These are phyloP conservation scores for Myiozetetes cayanensis DNA, from an alignment of 2,113 vertebrate genomes.

Conservation along the genomic window DNA sequence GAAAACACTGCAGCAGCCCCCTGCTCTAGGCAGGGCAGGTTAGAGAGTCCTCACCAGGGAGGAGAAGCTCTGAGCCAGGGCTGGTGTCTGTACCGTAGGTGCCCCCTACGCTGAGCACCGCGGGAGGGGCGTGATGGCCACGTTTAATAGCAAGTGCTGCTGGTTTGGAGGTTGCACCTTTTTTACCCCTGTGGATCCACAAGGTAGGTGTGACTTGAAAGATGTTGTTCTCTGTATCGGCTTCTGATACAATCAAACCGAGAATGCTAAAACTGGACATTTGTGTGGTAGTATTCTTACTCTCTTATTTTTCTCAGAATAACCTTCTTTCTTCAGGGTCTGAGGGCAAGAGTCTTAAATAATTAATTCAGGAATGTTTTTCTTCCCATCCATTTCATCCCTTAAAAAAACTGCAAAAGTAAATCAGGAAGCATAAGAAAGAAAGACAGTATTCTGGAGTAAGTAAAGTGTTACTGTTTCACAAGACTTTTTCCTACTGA, in stretches of 20 bases:
- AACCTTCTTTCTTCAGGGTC: background rate
- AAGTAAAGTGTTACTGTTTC: background rate
- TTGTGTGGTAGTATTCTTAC: background rate
- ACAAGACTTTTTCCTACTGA: background rate
- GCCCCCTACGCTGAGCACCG: background rate
- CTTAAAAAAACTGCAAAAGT: background rate
- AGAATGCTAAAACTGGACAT: background rate
- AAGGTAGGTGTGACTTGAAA: background rate
- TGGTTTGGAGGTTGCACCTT: background rate
- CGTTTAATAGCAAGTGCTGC: background rate
- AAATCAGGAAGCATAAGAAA: background rate
- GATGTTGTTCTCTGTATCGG: background rate
- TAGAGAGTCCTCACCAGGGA: background rate
- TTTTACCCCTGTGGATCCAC: background rate
- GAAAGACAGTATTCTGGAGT: background rate
- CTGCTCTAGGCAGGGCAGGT: background rate
- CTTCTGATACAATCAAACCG: background rate
- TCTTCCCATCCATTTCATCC: background rate
- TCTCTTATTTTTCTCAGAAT: background rate
- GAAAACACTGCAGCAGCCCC: background rate
- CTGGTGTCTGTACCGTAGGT: background rate
- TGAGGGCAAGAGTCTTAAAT: background rate
- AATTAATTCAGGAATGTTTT: background rate
- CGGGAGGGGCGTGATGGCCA: rapidly evolving
- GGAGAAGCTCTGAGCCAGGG: background rate